A percentile compares a stretch with the other conserved stretches of the same genome.
Evolutionary conservation across 2,113 vertebrate genomes (phyloP).

Genomic region (Platichthys flesus): DNA sequence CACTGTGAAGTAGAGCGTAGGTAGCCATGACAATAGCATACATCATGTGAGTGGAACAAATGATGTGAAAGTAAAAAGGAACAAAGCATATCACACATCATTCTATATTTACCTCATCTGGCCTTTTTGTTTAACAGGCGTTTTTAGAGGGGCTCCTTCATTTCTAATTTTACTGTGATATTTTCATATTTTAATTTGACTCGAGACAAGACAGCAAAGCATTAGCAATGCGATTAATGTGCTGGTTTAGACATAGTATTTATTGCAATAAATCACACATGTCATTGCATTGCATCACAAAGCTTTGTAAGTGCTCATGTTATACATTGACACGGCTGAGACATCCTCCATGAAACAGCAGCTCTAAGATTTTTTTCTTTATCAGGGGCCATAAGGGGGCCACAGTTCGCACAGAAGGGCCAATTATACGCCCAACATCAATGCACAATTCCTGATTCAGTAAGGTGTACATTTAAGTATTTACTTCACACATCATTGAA

Average conservation of each 20-base stretch:
- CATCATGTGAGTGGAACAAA: conserved; percentile 24
- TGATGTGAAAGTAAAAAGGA: background rate
- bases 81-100: background rate
- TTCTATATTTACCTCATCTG: background rate
- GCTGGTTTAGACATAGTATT: background rate
- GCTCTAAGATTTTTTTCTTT: too few species aligned
- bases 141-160: background rate
- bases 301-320: background rate
- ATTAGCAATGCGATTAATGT: background rate
- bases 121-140: background rate
- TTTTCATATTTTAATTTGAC: background rate
- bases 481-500: too few species aligned
- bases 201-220: background rate
- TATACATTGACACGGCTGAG: background rate
- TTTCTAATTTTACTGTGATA: background rate
- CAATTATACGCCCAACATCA: too few species aligned
- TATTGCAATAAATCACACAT: background rate
- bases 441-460: too few species aligned
- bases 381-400: too few species aligned
- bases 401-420: too few species aligned
- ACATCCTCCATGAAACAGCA: too few species aligned
- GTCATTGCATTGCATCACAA: too few species aligned
- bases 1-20: conserved; percentile 47
- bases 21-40: conserved; percentile 27
- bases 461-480: too few species aligned